These are phyloP conservation scores for Penaeus chinensis DNA, from an alignment of 1,140 invertebrate genomes.

Conservation along the genomic window DNA sequence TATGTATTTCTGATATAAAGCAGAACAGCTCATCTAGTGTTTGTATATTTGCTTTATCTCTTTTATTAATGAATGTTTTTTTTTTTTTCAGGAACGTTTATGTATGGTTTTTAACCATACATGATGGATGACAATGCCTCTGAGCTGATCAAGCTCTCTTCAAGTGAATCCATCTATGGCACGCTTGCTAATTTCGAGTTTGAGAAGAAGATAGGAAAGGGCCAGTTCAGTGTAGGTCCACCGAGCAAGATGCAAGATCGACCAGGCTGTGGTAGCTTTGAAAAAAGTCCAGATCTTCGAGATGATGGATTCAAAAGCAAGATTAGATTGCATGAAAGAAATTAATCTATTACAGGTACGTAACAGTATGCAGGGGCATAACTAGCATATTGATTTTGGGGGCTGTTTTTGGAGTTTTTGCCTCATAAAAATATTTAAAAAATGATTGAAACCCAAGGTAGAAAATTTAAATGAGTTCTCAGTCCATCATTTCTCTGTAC, in stretches of 20 bases:
- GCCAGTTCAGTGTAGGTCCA: conserved; percentile 78
- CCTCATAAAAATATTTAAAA: too few relatives aligned
- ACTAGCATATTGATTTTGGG: too few relatives aligned
- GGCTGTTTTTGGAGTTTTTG: too few relatives aligned
- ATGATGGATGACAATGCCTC: conserved; percentile 50
- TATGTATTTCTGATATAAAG: too few relatives aligned
- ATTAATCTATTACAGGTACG: conserved; percentile 76
- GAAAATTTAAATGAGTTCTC: too few relatives aligned
- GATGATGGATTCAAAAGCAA: conserved; percentile 77
- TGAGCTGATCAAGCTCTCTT: conserved; percentile 64
- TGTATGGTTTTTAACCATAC: neutral
- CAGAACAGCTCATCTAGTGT: neutral
- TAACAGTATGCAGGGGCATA: neutral
- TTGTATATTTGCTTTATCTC: neutral
- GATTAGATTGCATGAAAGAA: conserved; percentile 79
- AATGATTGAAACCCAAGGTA: too few relatives aligned
- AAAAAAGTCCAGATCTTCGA: conserved; percentile 79
- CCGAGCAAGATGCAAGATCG: conserved; percentile 68
- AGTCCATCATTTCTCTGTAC: too few relatives aligned
- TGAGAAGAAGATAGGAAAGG: conserved; percentile 76
- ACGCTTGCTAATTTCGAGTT: conserved; percentile 73
- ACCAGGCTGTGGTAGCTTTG: conserved; percentile 71
- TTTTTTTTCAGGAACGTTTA: conserved; percentile 13
- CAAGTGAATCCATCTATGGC: conserved; percentile 64
- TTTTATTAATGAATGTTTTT: neutral